Evolutionary conservation across 2,888 invertebrate species (phyloP).

Genomic region (Leptinotarsa tumamoca): DNA sequence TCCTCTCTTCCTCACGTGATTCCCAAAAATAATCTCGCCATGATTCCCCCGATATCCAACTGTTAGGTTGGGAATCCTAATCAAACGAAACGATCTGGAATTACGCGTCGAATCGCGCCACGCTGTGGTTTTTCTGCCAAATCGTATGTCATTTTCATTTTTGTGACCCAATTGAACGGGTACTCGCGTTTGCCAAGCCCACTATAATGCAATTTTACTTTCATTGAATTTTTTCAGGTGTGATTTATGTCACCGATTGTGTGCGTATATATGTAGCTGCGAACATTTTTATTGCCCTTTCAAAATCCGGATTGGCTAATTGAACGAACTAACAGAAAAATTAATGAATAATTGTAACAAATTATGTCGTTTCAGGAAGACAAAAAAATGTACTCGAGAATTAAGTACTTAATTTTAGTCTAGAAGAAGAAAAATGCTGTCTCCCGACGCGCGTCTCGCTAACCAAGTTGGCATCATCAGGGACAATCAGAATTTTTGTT

Average conservation of each 20-base stretch:
- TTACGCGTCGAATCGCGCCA: not conserved
- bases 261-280: conserved; percentile 17
- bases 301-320: not conserved
- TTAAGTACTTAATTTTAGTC: no score
- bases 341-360: not conserved
- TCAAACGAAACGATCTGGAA: conserved; percentile 17
- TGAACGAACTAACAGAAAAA: not conserved
- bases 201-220: conserved; percentile 46
- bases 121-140: conserved; percentile 45
- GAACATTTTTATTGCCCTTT: conserved; percentile 20
- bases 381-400: no score
- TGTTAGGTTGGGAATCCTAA: not conserved
- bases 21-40: conserved; percentile 1
- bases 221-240: conserved; percentile 43
- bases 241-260: conserved; percentile 40
- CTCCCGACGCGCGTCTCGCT: no score
- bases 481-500: no score
- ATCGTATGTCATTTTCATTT: conserved; percentile 48
- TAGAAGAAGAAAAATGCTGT: no score
- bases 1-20: not conserved
- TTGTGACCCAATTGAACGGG: conserved; percentile 47
- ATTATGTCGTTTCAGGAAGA: no score
- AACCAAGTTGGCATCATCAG: no score
- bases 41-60: not conserved
- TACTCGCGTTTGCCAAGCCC: conserved; percentile 46